Conservation (phyloP, 2,888 invertebrate species). For the Dysmachus trigonus region DNA sequence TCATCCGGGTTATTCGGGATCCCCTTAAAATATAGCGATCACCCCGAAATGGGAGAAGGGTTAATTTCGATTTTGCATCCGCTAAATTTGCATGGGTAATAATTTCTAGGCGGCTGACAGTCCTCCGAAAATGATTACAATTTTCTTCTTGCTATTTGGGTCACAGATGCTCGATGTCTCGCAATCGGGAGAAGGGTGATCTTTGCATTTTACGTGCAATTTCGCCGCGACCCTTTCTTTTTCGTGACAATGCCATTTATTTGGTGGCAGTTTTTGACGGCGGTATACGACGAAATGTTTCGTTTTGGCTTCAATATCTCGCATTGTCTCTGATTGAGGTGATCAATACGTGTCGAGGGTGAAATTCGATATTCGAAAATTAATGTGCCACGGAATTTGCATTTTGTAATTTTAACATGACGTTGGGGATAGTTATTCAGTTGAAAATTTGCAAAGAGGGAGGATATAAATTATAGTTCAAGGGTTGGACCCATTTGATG, state of each 20-base stretch:
- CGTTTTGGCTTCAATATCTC: not conserved
- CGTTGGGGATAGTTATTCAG: not conserved
- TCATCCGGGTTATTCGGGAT: not conserved
- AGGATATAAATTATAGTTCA: not conserved
- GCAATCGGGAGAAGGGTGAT: conserved; percentile 21
- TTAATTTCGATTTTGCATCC: conserved; percentile 40
- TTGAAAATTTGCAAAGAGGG: not conserved
- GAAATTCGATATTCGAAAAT: conserved; percentile 26
- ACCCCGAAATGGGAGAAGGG: conserved; percentile 36
- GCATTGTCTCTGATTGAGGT: conserved; percentile 10
- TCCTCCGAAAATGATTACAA: conserved; percentile 15
- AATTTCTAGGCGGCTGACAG: conserved; percentile 44
- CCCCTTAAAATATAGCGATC: not conserved
- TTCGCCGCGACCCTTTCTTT: not conserved
- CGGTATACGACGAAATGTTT: not conserved
- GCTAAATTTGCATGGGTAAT: conserved; percentile 50
- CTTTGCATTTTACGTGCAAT: not conserved
- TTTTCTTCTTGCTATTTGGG: conserved; percentile 24
- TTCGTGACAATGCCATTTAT: not conserved
- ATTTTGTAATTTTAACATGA: not conserved
- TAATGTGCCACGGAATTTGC: not conserved
- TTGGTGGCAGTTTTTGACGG: not conserved
- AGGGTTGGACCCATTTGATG: not conserved
- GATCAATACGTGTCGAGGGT: conserved; percentile 9
- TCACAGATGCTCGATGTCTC: conserved; percentile 34